Evolutionary conservation across 2,113 vertebrate species (phyloP).

Genomic region (Calonectris borealis): DNA sequence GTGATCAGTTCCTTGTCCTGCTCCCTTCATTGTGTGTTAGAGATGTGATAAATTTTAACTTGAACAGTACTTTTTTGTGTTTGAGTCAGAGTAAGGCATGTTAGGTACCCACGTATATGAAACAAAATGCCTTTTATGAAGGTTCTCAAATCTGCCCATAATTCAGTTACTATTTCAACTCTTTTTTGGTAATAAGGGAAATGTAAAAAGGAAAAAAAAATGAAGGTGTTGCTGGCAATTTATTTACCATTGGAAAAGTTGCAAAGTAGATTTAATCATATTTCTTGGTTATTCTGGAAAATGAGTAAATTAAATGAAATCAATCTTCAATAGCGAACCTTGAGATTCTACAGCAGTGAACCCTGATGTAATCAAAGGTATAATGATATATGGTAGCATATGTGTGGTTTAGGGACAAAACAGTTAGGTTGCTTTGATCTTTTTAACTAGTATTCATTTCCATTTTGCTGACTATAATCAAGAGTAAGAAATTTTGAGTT

Average conservation of each 20-base stretch:
- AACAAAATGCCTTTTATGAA: neutral
- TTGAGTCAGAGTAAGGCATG: neutral
- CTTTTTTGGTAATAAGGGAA: neutral
- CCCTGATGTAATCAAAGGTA: neutral
- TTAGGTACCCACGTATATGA: neutral
- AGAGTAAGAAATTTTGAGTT: neutral
- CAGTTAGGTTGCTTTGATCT: neutral
- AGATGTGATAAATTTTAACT: neutral
- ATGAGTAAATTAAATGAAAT: neutral
- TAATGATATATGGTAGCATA: accelerated
- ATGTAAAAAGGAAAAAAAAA: neutral
- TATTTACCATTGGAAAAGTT: neutral
- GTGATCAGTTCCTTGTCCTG: neutral
- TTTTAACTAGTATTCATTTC: neutral
- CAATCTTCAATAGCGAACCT: neutral
- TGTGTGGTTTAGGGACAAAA: neutral
- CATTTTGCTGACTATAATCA: neutral
- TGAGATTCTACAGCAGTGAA: neutral
- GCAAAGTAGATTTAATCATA: neutral
- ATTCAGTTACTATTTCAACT: neutral
- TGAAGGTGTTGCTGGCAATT: neutral
- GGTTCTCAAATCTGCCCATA: neutral
- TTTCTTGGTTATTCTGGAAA: neutral
- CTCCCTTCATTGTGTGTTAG: neutral
- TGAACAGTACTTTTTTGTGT: neutral